These are phyloP conservation scores for Tetragonula clypearis DNA, from an alignment of 1,140 invertebrate genomes.

Conservation along the genomic window DNA sequence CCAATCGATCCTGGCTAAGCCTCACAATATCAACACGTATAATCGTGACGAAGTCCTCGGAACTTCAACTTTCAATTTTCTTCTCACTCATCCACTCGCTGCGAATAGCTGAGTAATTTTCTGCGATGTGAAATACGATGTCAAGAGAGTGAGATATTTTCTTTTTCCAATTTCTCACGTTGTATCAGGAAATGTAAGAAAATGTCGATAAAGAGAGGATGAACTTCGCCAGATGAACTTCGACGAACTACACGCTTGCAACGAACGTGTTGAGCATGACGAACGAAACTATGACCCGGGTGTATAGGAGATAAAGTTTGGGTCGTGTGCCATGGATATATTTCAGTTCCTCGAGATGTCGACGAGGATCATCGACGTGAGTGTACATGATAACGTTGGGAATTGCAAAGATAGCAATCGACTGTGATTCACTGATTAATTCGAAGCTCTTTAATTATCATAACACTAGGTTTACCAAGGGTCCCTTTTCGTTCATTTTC, in stretches of 20 bases:
- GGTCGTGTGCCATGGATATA: background rate
- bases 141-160: background rate
- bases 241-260: background rate
- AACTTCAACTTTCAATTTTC: background rate
- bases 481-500: too few relatives aligned
- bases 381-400: too few relatives aligned
- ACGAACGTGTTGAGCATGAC: background rate
- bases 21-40: background rate
- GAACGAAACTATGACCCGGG: background rate
- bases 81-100: background rate
- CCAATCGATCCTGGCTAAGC: background rate
- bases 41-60: too few relatives aligned
- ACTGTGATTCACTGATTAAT: too few relatives aligned
- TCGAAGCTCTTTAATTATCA: too few relatives aligned
- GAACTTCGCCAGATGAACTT: background rate
- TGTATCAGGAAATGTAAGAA: too few relatives aligned
- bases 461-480: too few relatives aligned
- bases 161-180: background rate
- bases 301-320: background rate
- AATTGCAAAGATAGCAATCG: too few relatives aligned
- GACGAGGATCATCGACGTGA: background rate
- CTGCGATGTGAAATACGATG: too few relatives aligned
- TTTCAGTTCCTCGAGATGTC: background rate
- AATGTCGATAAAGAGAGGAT: rapidly evolving
- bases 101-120: too few relatives aligned